Conservation (phyloP, 1,140 invertebrate genomes). For the Caligus rogercresseyi region DNA sequence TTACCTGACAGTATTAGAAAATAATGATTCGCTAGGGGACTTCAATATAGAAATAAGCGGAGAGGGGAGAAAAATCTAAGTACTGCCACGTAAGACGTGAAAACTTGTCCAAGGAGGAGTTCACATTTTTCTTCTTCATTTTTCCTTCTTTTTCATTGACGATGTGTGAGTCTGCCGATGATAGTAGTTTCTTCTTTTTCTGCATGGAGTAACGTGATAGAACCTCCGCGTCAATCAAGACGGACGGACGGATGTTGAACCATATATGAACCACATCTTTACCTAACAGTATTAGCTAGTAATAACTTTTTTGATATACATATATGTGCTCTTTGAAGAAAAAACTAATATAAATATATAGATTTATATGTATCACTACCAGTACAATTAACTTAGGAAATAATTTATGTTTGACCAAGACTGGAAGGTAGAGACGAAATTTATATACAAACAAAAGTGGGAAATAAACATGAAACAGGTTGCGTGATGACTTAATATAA, state of each 20-base stretch:
- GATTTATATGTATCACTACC: no score
- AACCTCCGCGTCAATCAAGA: not conserved
- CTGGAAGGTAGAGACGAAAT: not conserved
- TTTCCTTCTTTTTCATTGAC: not conserved
- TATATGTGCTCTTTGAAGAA: not conserved
- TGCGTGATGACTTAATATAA: no score
- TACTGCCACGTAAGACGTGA: conserved; percentile 17
- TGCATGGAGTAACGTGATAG: no score
- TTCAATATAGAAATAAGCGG: not conserved
- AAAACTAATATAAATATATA: no score
- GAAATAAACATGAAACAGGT: no score
- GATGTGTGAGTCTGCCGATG: no score
- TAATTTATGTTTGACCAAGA: not conserved
- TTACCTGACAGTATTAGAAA: conserved; percentile 19
- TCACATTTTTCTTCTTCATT: not conserved
- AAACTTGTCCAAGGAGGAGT: not conserved
- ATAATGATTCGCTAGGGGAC: not conserved
- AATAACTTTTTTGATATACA: not conserved
- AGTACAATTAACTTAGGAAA: no score
- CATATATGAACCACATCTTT: conserved; percentile 13
- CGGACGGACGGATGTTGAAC: not conserved
- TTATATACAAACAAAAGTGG: not conserved
- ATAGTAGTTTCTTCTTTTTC: not conserved
- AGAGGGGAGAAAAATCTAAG: conserved; percentile 2
- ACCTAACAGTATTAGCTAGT: conserved; percentile 17